phyloP scores from a whole-genome alignment of 2,888 invertebrate species.

The Nomada fucata region DNA sequence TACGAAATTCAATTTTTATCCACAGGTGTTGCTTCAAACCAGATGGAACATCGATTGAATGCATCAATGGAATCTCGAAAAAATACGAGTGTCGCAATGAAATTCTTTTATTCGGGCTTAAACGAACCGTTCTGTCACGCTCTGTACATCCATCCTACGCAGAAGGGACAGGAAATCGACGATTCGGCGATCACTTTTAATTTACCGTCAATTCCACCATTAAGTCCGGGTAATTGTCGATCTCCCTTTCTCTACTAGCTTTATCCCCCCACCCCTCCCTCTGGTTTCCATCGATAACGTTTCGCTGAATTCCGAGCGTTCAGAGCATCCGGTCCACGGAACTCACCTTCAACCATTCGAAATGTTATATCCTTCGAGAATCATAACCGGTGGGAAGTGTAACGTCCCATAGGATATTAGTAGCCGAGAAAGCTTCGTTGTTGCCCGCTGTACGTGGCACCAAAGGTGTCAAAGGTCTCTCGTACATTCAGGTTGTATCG shows the following conservation, averaged over 20 bases:
- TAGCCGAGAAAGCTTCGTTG: slow-evolving; percentile 1
- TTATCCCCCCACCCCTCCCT: neutral
- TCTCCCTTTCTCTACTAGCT: slow-evolving; percentile 6
- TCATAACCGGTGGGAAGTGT: slow-evolving; percentile 54
- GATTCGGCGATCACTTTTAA: slow-evolving; percentile 55
- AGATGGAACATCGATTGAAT: too few species aligned
- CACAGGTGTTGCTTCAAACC: too few species aligned
- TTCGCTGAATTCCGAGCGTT: slow-evolving; percentile 39
- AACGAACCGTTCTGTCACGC: neutral
- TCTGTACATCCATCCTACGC: too few species aligned
- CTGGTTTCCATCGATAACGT: slow-evolving; percentile 25
- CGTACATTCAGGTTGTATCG: neutral
- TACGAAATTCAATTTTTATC: too few species aligned
- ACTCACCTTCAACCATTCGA: slow-evolving; percentile 40
- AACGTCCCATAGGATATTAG: slow-evolving; percentile 57
- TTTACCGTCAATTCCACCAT: slow-evolving; percentile 50
- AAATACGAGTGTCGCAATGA: too few species aligned
- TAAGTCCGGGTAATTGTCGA: slow-evolving; percentile 36
- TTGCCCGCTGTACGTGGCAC: neutral
- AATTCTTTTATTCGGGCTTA: too few species aligned
- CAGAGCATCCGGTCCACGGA: slow-evolving; percentile 50
- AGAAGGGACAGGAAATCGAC: slow-evolving; percentile 48
- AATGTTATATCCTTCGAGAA: slow-evolving; percentile 63
- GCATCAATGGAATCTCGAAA: too few species aligned
- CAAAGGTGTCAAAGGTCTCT: slow-evolving; percentile 22